Evolutionary conservation across 2,888 invertebrate genomes (phyloP).

Genomic region (Troides aeacus): DNA sequence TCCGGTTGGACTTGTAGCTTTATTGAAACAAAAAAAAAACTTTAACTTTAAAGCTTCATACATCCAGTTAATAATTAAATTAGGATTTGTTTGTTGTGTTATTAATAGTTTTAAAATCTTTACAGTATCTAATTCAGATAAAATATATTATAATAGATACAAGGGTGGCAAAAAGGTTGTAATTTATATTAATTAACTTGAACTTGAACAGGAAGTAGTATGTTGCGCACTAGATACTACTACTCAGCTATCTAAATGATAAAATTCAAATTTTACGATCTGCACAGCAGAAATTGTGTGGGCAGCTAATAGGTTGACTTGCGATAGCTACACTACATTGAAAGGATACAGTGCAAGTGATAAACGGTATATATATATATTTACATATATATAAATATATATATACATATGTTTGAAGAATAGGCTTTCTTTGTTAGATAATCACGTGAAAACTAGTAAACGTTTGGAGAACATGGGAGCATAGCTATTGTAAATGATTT

Average conservation of each 20-base stretch:
- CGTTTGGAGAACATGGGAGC: too few relatives aligned
- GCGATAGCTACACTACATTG: conserved; percentile 45
- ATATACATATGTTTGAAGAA: too few relatives aligned
- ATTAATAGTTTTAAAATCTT: too few relatives aligned
- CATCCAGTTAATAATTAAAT: too few relatives aligned
- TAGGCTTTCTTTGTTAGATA: too few relatives aligned
- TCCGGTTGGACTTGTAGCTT: too few relatives aligned
- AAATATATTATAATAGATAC: neutral
- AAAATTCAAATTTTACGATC: conserved; percentile 53
- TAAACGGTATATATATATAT: neutral
- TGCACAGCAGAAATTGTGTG: conserved; percentile 47
- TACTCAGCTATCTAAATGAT: conserved; percentile 35
- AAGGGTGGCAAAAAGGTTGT: neutral
- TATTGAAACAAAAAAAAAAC: too few relatives aligned
- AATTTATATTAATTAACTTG: neutral
- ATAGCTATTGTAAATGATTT: too few relatives aligned
- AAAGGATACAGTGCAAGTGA: conserved; percentile 34
- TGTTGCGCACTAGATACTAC: neutral
- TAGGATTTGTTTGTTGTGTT: too few relatives aligned
- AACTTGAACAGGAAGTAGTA: neutral
- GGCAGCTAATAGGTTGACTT: conserved; percentile 57
- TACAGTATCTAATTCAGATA: neutral
- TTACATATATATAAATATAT: neutral
- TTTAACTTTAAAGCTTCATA: too few relatives aligned
- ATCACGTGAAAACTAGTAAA: too few relatives aligned